Evolutionary conservation across 2,113 vertebrate genomes (phyloP), one percentile per base, ranked within the genome.

Genomic region (Calidris pygmaea): DNA sequence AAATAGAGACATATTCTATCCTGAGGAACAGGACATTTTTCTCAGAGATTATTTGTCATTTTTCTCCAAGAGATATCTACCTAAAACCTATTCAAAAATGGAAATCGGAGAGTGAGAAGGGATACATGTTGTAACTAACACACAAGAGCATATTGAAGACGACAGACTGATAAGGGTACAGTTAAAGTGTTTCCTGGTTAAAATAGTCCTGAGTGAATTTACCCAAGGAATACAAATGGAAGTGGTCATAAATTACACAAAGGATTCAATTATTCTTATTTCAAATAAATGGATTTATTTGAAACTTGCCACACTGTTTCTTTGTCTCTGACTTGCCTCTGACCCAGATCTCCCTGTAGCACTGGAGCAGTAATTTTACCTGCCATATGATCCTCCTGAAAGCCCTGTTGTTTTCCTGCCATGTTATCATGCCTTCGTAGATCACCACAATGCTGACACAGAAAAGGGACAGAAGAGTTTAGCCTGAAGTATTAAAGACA

Each of bases 61-160:
- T 66, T 87, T 66, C 65, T 81, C 55, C n/a, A 85, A 48, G 41
- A 94, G 81, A 58, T 53, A 92, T 26, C 60, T 82, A 50, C 19
- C 59, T 67, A 59, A 85, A 85, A 58, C n/a, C 67, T 71, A 75
- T n/a, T 81, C 71, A 45, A 37, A 85, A 95, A 62, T 5, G 24
- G 37, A 79, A 72, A 86, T 3, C 32, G 29, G n/a, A 48, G 58
- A 41, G 29, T 15, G 12, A 63, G 67, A 95, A 93, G 14, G 37
- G 48, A 10, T 59, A 55, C 48, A 17, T 26, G 17, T n/a, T 81
- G 17, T 60, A 87, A 82, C 53, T 85, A 75, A 63, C n/a, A 80
- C 14, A 76, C 14, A 78, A 56, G 21, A 78, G 47, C 14, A 83
- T 30, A 85, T 41, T 83, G 27, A 63, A 59, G 74, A 65, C n/a